Evolutionary conservation across 1,140 invertebrate genomes (phyloP), one percentile per base, ranked within the genome.

Genomic region (Cheumatopsyche charites): DNA sequence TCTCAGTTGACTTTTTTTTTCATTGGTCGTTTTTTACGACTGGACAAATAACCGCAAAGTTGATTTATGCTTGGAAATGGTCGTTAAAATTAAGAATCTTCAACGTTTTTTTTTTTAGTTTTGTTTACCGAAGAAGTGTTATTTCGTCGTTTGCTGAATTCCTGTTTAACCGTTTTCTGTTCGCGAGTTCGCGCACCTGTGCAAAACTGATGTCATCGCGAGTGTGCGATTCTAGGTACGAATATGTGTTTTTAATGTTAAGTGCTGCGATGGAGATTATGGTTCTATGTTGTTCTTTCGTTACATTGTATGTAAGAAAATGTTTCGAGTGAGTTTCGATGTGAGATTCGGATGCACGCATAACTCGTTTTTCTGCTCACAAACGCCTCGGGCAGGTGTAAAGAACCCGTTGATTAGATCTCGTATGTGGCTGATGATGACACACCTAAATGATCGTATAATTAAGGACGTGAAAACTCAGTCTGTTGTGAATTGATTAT

Each of bases 341-440:
- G 11, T 4, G 43, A 47, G 2, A 47, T 47, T 15, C 13, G 4
- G 15, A 47, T n/a, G 43, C 19, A 23, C 17, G 17, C 23, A 25
- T 58, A 58, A 58, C 55, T 19, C 23, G 55, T 58, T 58, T 13
- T n/a, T 58, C 21, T 23, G 55, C 21, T 58, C 55, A 19, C 11
- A 58, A 58, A 58, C 23, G 55, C 55, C 21, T 13, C 55, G 13
- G 21, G 55, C 55, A 13, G 23, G 55, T 58, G 55, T 58, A 58
- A 25, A 58, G 55, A 58, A 26, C 21, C 55, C 21, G 55, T 58
- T 58, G 55, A 58, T 58, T 58, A 58, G 19, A 58, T 58, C 55
- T 58, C 21, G 55, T 58, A 58, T 36, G 19, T 15, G 47, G 23
- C 13, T n/a, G 55, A 58, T 58, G 55, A 58, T 25, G 55, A 58